Conservation (phyloP, 2,113 vertebrate genomes). For the Myotis brandtii region DNA sequence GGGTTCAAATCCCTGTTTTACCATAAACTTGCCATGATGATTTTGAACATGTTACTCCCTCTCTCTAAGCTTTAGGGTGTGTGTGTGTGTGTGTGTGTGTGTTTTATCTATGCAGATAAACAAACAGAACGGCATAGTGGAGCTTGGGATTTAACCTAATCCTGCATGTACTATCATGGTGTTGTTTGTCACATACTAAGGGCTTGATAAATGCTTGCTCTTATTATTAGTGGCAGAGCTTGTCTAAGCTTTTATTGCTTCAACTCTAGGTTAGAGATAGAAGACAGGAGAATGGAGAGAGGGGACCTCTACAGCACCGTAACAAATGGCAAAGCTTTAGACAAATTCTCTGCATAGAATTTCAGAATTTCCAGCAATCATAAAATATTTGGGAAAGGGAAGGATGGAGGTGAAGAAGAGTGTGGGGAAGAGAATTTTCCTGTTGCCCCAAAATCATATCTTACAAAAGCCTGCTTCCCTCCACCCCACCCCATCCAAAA, state of each 20-base stretch:
- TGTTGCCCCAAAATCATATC: neutral
- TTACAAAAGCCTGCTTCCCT: neutral
- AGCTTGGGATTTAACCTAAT: neutral
- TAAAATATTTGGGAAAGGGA: neutral
- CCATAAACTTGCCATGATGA: neutral
- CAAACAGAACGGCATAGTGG: neutral
- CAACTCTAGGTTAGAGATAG: neutral
- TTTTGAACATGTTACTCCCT: neutral
- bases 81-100: neutral
- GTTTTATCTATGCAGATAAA: neutral
- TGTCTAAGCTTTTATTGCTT: neutral
- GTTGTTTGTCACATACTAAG: neutral
- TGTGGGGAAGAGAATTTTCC: neutral
- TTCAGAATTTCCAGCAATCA: neutral
- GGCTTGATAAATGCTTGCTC: neutral
- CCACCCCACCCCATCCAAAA: neutral
- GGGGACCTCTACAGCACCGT: neutral
- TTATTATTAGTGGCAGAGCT: neutral
- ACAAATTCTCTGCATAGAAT: neutral
- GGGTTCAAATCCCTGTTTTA: neutral
- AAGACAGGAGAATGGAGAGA: neutral
- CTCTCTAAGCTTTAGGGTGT: neutral
- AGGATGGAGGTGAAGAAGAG: fast-evolving
- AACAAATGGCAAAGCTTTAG: neutral
- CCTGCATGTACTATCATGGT: neutral